Evolutionary conservation across 2,113 vertebrate species (phyloP).

Genomic region (Eulemur rufifrons): DNA sequence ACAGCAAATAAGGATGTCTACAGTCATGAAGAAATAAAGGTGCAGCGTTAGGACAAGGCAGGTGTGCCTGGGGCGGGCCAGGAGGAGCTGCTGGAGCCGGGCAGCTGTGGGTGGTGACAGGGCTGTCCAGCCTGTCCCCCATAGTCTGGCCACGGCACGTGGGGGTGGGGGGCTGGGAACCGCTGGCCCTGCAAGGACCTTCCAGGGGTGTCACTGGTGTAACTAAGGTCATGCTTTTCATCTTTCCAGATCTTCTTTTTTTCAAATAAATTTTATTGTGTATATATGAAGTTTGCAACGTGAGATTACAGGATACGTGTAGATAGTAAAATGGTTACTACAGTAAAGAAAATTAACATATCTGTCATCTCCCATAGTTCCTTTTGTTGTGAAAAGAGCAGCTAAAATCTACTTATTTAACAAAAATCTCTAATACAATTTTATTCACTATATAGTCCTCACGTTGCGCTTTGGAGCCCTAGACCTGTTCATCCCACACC

Average conservation of each 20-base stretch:
- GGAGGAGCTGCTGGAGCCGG: neutral
- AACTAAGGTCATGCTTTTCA: no score
- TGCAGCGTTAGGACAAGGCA: neutral
- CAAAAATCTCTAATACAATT: neutral
- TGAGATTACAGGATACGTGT: neutral
- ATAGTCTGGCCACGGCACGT: no score
- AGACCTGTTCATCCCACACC: neutral
- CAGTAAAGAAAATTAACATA: neutral
- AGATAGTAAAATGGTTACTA: neutral
- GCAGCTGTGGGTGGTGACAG: no score
- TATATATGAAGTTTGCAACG: neutral
- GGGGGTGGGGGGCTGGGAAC: neutral
- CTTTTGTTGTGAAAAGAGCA: neutral
- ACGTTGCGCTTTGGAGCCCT: neutral
- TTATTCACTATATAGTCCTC: neutral
- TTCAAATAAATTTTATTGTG: neutral
- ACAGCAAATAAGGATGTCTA: neutral
- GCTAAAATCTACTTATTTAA: neutral
- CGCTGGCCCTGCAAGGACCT: fast-evolving
- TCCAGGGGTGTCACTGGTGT: neutral
- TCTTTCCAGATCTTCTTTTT: neutral
- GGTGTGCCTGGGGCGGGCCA: no score
- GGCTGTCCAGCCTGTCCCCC: no score
- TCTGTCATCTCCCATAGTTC: neutral
- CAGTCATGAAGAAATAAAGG: neutral